Base-by-base conservation (phyloP, 2,113 vertebrate species). In the Stercorarius parasiticus region DNA sequence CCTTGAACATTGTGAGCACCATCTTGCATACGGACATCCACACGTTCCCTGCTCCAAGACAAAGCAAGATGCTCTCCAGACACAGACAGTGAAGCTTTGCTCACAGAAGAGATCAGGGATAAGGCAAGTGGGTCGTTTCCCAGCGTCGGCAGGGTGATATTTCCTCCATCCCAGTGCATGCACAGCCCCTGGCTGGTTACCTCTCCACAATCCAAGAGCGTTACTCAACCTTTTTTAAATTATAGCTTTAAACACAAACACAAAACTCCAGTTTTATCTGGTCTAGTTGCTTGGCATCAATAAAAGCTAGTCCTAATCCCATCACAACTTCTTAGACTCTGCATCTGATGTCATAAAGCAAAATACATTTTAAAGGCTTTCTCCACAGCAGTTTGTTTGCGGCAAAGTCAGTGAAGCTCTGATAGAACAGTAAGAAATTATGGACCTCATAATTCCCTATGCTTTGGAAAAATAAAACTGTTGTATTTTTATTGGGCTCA, bases 401-500 rank as follows among this genome's bases (percentile, higher is more conserved):
- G 89, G 71, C 10, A 4, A 95, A 95, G 80, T 82, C 72, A 84
- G 29, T 32, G 77, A 94, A 90, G 67, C 87, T 90, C 86, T 82
- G 42, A 81, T 10, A 81, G 65, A 91, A 85, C 10, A 92, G 38
- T 40, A 88, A 84, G 45, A 95, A 97, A 77, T 93, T 91, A 93
- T 71, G 27, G 40, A 43, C 58, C 65, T 90, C 45, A 2, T 71
- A 89, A 82, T 69, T 55, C 72, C 56, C 56, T 90, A 73, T 56
- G 52, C 88, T 82, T 96, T 77, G 29, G 61, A 81, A 94, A 95
- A 67, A 94, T 56, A 96, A 92, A 96, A 85, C 8, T 64, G 38
- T 7, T 93, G 27, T 66, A 52, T 79, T 96, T 96, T 96, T 87
- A 89, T 32, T 88, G 74, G n/a, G 42, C 55, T 93, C 59, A 88